These are phyloP conservation scores for Tapirus indicus DNA, from an alignment of 2,797 vertebrate genomes.

Conservation along the genomic window DNA sequence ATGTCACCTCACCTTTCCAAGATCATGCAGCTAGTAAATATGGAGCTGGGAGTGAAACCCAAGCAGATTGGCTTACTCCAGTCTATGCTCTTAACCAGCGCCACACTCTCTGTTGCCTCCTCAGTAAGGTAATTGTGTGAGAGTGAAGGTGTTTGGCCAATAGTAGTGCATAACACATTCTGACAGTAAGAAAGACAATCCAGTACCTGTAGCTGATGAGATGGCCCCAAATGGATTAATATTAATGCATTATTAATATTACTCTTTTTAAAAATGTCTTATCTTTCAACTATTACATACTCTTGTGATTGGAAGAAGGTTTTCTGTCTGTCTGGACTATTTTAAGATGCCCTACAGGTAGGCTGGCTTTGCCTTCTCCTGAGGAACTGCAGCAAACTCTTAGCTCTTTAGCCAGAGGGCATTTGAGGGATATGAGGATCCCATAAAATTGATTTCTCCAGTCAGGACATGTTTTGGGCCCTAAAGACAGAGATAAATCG, in stretches of 20 bases:
- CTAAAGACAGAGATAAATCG: constrained; percentile 30
- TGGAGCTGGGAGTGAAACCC: neutral
- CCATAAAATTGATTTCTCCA: constrained; percentile 42
- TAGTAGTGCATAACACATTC: neutral
- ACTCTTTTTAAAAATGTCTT: neutral
- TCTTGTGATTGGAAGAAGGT: neutral
- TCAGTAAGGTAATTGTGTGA: neutral
- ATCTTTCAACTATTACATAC: constrained; percentile 25
- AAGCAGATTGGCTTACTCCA: neutral
- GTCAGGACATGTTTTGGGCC: neutral
- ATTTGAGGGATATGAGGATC: constrained; percentile 19
- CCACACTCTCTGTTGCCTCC: neutral
- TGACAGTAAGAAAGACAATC: neutral
- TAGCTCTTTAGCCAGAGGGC: constrained; percentile 9
- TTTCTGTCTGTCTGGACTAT: constrained; percentile 56
- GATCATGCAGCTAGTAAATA: neutral
- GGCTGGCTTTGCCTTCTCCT: constrained; percentile 40
- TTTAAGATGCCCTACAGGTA: constrained; percentile 65
- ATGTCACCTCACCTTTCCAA: neutral
- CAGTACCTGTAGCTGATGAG: neutral
- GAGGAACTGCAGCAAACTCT: constrained; percentile 29
- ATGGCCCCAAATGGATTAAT: neutral
- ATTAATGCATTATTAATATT: neutral
- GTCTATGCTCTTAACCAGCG: neutral
- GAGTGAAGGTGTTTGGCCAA: neutral